phyloP scores from a whole-genome alignment of 1,140 invertebrate species.

The Plectus sambesii region DNA sequence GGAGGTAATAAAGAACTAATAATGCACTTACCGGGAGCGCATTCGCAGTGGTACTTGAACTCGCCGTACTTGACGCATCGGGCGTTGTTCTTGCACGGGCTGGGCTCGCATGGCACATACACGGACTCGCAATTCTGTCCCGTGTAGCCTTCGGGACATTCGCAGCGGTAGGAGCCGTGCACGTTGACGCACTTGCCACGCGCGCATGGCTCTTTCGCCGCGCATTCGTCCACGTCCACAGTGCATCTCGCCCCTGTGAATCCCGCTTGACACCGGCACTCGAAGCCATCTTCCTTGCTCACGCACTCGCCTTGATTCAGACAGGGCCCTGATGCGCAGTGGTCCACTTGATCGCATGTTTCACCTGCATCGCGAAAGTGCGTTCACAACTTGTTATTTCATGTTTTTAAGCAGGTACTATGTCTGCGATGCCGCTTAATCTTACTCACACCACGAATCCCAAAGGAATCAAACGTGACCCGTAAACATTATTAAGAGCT shows the following conservation, averaged over 20 bases:
- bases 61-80: constrained; percentile 75
- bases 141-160: constrained; percentile 85
- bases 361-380: no score
- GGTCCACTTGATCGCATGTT: no score
- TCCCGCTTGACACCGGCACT: constrained; percentile 52
- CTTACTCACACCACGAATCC: no score
- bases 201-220: constrained; percentile 51
- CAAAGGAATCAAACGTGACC: no score
- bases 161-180: constrained; percentile 85
- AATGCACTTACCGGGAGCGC: constrained; percentile 59
- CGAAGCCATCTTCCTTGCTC: constrained; percentile 48
- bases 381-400: no score
- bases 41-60: constrained; percentile 81
- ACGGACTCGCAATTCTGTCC: constrained; percentile 58
- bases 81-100: constrained; percentile 71
- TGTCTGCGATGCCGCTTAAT: no score
- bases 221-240: constrained; percentile 26
- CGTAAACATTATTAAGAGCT: no score
- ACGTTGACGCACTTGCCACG: constrained; percentile 88
- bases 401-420: no score
- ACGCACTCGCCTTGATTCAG: constrained; percentile 70
- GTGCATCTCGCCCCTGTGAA: constrained; percentile 57
- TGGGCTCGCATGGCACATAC: constrained; percentile 32
- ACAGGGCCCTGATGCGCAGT: constrained; percentile 52
- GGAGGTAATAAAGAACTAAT: no score